A percentile compares a stretch with the other conserved stretches of the same genome.
These are phyloP conservation scores for Phallusia fumigata DNA, from an alignment of 23 tunicate species.

Conservation along the genomic window DNA sequence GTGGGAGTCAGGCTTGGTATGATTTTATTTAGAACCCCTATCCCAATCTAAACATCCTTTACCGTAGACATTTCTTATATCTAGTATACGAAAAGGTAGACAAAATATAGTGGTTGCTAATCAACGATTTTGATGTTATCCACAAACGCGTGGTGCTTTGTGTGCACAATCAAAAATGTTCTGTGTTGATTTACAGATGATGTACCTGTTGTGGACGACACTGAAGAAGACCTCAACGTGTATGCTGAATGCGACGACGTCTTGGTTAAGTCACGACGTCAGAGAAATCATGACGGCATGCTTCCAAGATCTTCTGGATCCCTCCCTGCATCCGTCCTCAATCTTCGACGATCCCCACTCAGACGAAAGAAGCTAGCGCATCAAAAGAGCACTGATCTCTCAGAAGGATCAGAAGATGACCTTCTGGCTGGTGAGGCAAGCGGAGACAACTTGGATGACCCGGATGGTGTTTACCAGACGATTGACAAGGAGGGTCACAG, in stretches of 20 bases:
- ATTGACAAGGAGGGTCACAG: background rate
- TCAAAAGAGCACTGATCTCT: background rate
- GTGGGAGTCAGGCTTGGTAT: too few relatives aligned
- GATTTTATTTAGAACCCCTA: too few relatives aligned
- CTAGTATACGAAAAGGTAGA: too few relatives aligned
- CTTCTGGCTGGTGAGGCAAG: background rate
- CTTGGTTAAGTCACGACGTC: background rate
- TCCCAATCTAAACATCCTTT: too few relatives aligned
- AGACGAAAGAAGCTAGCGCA: background rate
- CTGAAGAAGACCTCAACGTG: conserved; percentile 24
- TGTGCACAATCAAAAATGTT: too few relatives aligned
- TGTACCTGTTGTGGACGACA: background rate
- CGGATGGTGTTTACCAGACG: background rate
- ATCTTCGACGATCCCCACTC: background rate
- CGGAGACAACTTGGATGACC: background rate
- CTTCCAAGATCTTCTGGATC: conserved; percentile 48
- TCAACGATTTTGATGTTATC: too few relatives aligned
- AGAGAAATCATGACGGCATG: background rate
- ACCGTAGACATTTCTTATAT: too few relatives aligned
- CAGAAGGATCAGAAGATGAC: background rate
- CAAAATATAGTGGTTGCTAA: too few relatives aligned
- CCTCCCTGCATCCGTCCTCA: conserved; percentile 27
- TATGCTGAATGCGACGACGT: background rate
- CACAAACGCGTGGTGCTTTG: too few relatives aligned
- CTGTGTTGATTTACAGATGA: too few relatives aligned